phyloP scores from a whole-genome alignment of 2,113 vertebrate species.

The Microtus oregoni region DNA sequence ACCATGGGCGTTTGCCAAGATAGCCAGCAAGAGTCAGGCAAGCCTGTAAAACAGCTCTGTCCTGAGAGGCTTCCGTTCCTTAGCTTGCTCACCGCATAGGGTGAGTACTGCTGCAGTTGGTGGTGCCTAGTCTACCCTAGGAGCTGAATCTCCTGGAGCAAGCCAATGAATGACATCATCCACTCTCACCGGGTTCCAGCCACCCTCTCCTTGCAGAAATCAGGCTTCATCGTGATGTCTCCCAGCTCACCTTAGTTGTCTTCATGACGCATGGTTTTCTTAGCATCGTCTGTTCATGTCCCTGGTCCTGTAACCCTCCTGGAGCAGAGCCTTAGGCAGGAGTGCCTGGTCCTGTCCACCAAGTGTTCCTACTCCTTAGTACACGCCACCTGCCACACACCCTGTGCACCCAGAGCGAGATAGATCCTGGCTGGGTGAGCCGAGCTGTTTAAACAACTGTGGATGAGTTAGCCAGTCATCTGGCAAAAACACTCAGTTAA shows the following conservation, averaged over 20 bases:
- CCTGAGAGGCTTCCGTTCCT: conserved; percentile 17
- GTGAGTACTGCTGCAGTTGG: not conserved
- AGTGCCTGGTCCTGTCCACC: not conserved
- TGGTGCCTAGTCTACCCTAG: conserved; percentile 46
- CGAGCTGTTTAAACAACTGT: not conserved
- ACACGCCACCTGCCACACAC: too few relatives aligned
- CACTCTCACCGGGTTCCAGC: not conserved
- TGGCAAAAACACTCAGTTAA: not conserved
- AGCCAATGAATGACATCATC: not conserved
- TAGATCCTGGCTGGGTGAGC: not conserved
- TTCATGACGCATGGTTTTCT: not conserved
- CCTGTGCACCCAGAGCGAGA: not conserved
- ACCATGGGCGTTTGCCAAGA: not conserved
- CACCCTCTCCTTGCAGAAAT: not conserved
- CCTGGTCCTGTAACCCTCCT: not conserved
- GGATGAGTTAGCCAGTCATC: not conserved
- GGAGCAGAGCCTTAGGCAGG: not conserved
- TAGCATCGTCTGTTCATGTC: not conserved
- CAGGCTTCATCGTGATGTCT: not conserved
- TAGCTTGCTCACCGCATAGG: not conserved
- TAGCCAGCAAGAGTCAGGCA: not conserved
- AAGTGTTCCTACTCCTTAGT: not conserved
- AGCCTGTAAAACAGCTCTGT: conserved; percentile 5
- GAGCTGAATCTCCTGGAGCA: not conserved
- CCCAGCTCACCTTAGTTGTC: not conserved